A percentile compares a stretch with the other conserved stretches of the same genome.
These are phyloP conservation scores for Frankliniella intonsa DNA, from an alignment of 2,888 invertebrate species.

Conservation along the genomic window DNA sequence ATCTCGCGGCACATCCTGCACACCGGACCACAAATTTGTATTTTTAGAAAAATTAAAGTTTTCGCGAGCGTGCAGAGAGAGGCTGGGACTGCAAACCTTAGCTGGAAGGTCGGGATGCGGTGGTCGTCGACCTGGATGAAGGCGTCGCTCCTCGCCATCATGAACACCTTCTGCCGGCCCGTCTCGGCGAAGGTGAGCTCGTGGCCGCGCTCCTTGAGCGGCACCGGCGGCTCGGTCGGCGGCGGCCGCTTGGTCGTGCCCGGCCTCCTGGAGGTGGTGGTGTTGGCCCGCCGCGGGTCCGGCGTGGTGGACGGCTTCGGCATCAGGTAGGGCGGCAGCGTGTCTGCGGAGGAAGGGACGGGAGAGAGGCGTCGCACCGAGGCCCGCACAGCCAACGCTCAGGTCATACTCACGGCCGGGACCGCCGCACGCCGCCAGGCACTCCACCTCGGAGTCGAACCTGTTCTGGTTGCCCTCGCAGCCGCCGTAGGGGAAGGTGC, in stretches of 20 bases:
- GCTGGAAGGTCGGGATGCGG: slow-evolving; percentile 82
- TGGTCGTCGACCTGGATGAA: slow-evolving; percentile 88
- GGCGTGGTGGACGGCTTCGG: slow-evolving; percentile 49
- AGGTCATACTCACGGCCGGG: slow-evolving; percentile 50
- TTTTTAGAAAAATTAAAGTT: slow-evolving; percentile 20
- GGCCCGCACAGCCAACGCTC: no score
- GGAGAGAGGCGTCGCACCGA: not conserved
- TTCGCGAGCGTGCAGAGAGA: slow-evolving; percentile 2
- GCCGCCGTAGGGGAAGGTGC: slow-evolving; percentile 63
- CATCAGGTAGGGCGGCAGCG: slow-evolving; percentile 51
- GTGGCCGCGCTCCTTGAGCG: slow-evolving; percentile 68
- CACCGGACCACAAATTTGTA: slow-evolving; percentile 37
- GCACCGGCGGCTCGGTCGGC: slow-evolving; percentile 57
- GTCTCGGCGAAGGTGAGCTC: slow-evolving; percentile 81
- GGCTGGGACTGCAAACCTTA: slow-evolving; percentile 57
- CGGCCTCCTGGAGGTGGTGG: not conserved
- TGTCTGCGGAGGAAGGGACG: slow-evolving; percentile 46
- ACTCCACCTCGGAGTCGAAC: slow-evolving; percentile 63
- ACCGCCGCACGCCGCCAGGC: slow-evolving; percentile 59
- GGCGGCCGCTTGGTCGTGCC: slow-evolving; percentile 10
- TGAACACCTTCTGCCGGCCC: slow-evolving; percentile 79
- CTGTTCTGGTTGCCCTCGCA: slow-evolving; percentile 65
- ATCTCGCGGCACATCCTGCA: slow-evolving; percentile 79
- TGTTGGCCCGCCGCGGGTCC: slow-evolving; percentile 45
- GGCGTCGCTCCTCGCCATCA: slow-evolving; percentile 86